phyloP scores from a whole-genome alignment of 2,888 invertebrate genomes.

The Prenolepis imparis region DNA sequence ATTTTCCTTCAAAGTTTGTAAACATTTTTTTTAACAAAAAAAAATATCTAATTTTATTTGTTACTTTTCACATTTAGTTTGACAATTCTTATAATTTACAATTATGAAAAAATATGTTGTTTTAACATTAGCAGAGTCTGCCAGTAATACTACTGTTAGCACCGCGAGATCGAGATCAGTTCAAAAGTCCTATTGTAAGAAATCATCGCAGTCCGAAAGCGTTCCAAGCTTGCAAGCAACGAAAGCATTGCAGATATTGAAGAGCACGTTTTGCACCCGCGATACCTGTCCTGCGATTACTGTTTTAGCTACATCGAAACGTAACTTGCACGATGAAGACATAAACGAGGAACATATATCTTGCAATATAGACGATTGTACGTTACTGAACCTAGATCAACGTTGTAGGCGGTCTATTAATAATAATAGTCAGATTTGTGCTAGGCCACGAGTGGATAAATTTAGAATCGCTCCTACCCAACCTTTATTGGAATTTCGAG shows the following conservation, averaged over 20 bases:
- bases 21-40: neutral
- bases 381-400: neutral
- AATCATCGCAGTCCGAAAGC: neutral
- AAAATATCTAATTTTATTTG: neutral
- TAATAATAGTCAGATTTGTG: neutral
- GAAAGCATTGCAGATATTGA: conserved; percentile 70
- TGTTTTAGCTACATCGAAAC: neutral
- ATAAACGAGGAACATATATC: neutral
- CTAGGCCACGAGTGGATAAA: conserved; percentile 41
- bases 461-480: conserved; percentile 55
- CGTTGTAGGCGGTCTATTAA: neutral
- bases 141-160: conserved; percentile 25
- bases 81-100: neutral
- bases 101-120: neutral
- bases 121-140: conserved; percentile 21
- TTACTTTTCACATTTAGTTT: neutral
- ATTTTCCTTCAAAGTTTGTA: neutral
- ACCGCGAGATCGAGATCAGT: neutral
- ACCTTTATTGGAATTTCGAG: neutral
- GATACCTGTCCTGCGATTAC: conserved; percentile 53
- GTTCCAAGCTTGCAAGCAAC: conserved; percentile 45
- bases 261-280: conserved; percentile 71
- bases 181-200: neutral
- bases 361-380: conserved; percentile 11
- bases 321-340: neutral